These are phyloP conservation scores for Sphaerophoria rueppellii DNA, from an alignment of 2,888 invertebrate species.

Conservation along the genomic window DNA sequence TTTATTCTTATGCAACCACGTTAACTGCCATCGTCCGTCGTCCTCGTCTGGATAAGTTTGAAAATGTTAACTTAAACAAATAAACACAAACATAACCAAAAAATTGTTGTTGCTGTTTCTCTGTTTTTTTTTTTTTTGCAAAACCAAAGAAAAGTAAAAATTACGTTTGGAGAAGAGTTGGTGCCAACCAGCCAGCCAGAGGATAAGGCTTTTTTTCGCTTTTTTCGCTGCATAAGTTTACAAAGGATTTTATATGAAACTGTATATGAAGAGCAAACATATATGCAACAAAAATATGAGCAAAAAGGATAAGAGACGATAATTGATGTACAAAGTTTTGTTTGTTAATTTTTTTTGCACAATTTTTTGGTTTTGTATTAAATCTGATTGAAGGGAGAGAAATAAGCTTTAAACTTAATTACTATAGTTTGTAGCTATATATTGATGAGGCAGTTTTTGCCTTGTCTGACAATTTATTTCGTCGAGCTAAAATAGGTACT, in stretches of 20 bases:
- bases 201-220: conserved; percentile 51
- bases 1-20: conserved; percentile 59
- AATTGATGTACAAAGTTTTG: conserved; percentile 59
- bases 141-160: conserved; percentile 51
- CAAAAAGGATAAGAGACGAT: conserved; percentile 64
- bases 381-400: conserved; percentile 35
- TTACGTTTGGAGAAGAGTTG: conserved; percentile 57
- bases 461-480: too few relatives aligned
- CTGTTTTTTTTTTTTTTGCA: conserved; percentile 16
- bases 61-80: conserved; percentile 55
- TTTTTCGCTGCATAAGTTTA: conserved; percentile 41
- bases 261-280: conserved; percentile 12
- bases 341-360: conserved; percentile 29
- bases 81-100: conserved; percentile 56
- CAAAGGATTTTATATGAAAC: conserved; percentile 27
- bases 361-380: conserved; percentile 44
- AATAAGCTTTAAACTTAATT: conserved; percentile 28
- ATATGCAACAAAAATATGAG: conserved; percentile 58
- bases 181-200: conserved; percentile 55
- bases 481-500: too few relatives aligned
- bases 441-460: background rate
- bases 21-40: conserved; percentile 63
- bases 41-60: conserved; percentile 24
- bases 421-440: conserved; percentile 1
- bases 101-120: conserved; percentile 18